Percentiles rank a stretch among this genome's conserved stretches.
phyloP scores from a whole-genome alignment of 1,140 invertebrate species.

The Trachymyrmex septentrionalis region DNA sequence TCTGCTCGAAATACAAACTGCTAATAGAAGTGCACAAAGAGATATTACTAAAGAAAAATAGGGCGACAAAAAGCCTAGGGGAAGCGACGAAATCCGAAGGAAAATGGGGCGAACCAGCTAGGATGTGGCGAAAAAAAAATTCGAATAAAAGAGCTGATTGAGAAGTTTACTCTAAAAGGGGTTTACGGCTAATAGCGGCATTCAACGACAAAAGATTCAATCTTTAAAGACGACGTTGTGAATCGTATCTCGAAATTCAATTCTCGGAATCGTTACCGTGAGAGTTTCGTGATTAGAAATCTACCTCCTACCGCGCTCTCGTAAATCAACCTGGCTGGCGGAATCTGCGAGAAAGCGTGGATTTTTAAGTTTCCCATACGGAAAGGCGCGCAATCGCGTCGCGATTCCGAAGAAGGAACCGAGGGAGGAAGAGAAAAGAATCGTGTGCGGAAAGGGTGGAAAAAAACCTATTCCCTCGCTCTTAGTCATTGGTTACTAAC shows the following conservation, averaged over 20 bases:
- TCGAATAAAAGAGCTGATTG: slow-evolving; percentile 20
- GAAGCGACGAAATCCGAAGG: slow-evolving; percentile 25
- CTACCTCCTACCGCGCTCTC: slow-evolving; percentile 11
- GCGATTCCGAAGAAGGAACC: background rate
- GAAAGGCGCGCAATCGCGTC: slow-evolving; percentile 14
- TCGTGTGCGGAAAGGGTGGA: slow-evolving; percentile 40
- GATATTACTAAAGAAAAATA: slow-evolving; percentile 64
- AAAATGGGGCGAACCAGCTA: background rate
- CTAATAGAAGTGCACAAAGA: slow-evolving; percentile 84
- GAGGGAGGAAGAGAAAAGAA: slow-evolving; percentile 35
- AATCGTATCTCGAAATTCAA: slow-evolving; percentile 5
- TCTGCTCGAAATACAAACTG: slow-evolving; percentile 86
- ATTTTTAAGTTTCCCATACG: slow-evolving; percentile 15
- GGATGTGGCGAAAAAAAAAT: slow-evolving; percentile 27
- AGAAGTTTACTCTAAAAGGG: slow-evolving; percentile 21
- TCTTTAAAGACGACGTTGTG: background rate
- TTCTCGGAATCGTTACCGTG: slow-evolving; percentile 4
- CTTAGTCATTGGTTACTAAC: slow-evolving; percentile 73
- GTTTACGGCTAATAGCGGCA: background rate
- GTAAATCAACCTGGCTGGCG: slow-evolving; percentile 45
- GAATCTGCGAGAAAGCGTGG: slow-evolving; percentile 29
- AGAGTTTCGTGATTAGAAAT: slow-evolving; percentile 32
- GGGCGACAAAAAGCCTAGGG: slow-evolving; percentile 26
- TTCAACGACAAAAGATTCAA: background rate
- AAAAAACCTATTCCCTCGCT: slow-evolving; percentile 28